Percentiles rank a stretch among this genome's conserved stretches.
Conservation (phyloP, 2,797 vertebrate genomes). For the Nyctalus aviator region DNA sequence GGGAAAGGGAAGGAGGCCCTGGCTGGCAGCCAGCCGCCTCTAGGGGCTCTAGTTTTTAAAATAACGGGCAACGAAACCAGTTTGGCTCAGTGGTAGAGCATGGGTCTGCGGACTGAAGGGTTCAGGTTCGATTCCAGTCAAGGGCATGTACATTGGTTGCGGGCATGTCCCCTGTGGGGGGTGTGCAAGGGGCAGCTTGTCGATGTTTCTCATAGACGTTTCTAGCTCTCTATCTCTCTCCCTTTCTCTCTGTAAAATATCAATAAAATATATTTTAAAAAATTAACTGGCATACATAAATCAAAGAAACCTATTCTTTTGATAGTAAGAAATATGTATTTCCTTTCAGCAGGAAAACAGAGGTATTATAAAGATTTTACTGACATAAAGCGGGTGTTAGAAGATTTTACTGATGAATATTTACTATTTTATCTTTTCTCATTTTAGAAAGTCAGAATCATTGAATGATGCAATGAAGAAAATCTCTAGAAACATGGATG, state of each 20-base stretch:
- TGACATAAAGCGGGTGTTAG: not conserved
- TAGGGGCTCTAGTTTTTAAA: not conserved
- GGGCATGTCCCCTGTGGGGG: too few relatives aligned
- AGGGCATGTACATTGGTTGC: too few relatives aligned
- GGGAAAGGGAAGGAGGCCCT: too few relatives aligned
- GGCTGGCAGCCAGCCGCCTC: too few relatives aligned
- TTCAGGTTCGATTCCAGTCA: too few relatives aligned
- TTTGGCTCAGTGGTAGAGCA: too few relatives aligned
- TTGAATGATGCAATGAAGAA: not conserved
- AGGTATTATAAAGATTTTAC: not conserved
- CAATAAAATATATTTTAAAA: not conserved
- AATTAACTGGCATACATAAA: not conserved
- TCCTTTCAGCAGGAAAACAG: not conserved
- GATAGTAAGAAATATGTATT: not conserved
- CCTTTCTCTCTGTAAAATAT: too few relatives aligned
- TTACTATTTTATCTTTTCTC: not conserved
- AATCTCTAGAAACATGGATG: not conserved
- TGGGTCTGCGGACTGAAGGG: too few relatives aligned
- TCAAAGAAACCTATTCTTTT: not conserved
- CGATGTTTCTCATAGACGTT: too few relatives aligned
- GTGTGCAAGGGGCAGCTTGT: too few relatives aligned
- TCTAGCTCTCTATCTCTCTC: too few relatives aligned
- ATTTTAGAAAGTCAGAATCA: not conserved
- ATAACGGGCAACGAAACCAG: not conserved
- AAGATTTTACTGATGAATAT: not conserved